A percentile compares a stretch with the other conserved stretches of the same genome.
Evolutionary conservation across 2,113 vertebrate genomes (phyloP).

Genomic region (Crotalus helleri): DNA sequence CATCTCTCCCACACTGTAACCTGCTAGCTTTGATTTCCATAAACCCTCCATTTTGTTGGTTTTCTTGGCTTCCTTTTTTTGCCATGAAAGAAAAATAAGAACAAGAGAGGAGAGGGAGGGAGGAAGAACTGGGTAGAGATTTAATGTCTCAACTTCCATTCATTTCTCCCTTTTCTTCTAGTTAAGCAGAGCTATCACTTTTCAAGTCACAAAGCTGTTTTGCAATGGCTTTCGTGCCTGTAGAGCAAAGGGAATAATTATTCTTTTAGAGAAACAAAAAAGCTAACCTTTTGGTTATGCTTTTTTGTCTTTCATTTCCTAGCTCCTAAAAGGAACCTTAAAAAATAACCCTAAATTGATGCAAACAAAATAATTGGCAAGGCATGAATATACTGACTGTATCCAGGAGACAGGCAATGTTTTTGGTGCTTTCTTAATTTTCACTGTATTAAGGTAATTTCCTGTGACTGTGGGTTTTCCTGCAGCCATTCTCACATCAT

Average conservation of each 20-base stretch:
- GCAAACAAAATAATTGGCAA: slow-evolving; percentile 74
- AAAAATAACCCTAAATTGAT: slow-evolving; percentile 68
- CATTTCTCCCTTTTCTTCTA: slow-evolving; percentile 52
- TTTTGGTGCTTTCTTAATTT: slow-evolving; percentile 72
- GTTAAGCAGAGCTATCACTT: slow-evolving; percentile 60
- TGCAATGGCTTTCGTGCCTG: slow-evolving; percentile 42
- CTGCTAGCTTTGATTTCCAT: neutral
- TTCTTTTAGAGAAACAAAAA: slow-evolving; percentile 66
- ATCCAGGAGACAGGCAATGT: slow-evolving; percentile 68
- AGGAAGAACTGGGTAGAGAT: slow-evolving; percentile 19
- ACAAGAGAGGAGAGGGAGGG: slow-evolving; percentile 22
- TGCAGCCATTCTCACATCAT: slow-evolving; percentile 46
- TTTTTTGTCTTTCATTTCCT: slow-evolving; percentile 54
- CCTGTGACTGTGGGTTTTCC: slow-evolving; percentile 62
- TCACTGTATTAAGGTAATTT: slow-evolving; percentile 79
- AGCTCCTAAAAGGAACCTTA: slow-evolving; percentile 47
- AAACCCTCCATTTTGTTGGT: neutral
- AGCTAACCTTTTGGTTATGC: slow-evolving; percentile 56
- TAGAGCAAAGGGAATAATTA: slow-evolving; percentile 49
- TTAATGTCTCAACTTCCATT: slow-evolving; percentile 55
- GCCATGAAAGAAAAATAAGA: slow-evolving; percentile 16
- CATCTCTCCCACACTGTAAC: slow-evolving; percentile 41
- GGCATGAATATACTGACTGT: slow-evolving; percentile 58
- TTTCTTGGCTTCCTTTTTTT: neutral
- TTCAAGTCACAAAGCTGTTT: slow-evolving; percentile 52